These are phyloP conservation scores for Aphidius colemani DNA, from an alignment of 2,888 invertebrate genomes.

Conservation along the genomic window DNA sequence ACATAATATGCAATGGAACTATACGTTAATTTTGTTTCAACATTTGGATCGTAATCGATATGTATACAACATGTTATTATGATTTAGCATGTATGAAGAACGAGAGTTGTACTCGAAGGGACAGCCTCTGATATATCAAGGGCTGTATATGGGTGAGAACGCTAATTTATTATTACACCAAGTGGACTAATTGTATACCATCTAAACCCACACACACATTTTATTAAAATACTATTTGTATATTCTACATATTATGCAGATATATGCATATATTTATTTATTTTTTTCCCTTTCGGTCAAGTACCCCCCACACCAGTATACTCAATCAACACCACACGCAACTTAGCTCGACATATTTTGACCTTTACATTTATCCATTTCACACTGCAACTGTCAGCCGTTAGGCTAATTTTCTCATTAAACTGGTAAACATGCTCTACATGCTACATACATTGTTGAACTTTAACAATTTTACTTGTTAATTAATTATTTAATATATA, in stretches of 20 bases:
- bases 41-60: background rate
- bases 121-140: conserved; percentile 24
- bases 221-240: background rate
- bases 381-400: conserved; percentile 21
- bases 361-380: conserved; percentile 1
- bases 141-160: conserved; percentile 19
- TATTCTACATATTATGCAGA: no score
- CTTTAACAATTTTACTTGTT: background rate
- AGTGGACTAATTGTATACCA: conserved; percentile 39
- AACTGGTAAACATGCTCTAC: background rate
- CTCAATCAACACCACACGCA: no score
- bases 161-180: conserved; percentile 32
- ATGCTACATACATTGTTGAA: background rate
- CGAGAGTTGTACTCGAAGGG: conserved; percentile 8
- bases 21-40: conserved; percentile 2
- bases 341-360: conserved; percentile 30
- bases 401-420: conserved; percentile 18
- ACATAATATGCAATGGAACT: no score
- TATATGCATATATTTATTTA: no score
- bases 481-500: no score
- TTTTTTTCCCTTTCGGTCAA: no score
- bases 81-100: background rate
- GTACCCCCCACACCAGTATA: no score
- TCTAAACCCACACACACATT: conserved; percentile 32
- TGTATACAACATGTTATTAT: background rate